Conservation (phyloP, 2,888 invertebrate genomes). For the Platypus cylindrus region DNA sequence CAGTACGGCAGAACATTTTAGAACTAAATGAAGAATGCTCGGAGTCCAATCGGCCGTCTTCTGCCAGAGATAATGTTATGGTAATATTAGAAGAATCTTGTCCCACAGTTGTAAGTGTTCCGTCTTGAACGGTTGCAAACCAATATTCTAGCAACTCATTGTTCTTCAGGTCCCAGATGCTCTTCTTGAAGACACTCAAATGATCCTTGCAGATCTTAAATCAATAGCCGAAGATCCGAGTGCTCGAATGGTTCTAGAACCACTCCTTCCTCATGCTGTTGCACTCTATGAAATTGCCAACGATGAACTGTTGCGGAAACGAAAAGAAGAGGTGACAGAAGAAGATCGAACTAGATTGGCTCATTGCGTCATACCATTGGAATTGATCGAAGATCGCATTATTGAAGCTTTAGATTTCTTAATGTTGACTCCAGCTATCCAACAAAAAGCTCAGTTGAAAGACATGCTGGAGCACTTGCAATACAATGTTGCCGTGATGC, state of each 20-base stretch:
- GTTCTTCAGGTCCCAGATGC: slow-evolving; percentile 17
- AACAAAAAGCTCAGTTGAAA: slow-evolving; percentile 17
- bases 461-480: slow-evolving; percentile 25
- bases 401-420: slow-evolving; percentile 37
- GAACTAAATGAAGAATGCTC: slow-evolving; percentile 24
- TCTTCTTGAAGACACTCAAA: slow-evolving; percentile 24
- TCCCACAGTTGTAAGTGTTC: slow-evolving; percentile 15
- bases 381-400: slow-evolving; percentile 41
- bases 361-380: slow-evolving; percentile 39
- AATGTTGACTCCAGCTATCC: slow-evolving; percentile 12
- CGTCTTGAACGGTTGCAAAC: too few relatives aligned
- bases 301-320: slow-evolving; percentile 34
- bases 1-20: slow-evolving; percentile 29
- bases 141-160: too few relatives aligned
- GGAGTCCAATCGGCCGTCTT: slow-evolving; percentile 14
- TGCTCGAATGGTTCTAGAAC: slow-evolving; percentile 17
- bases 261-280: slow-evolving; percentile 31
- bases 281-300: slow-evolving; percentile 36
- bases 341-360: slow-evolving; percentile 34
- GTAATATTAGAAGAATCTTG: slow-evolving; percentile 24
- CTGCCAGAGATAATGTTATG: slow-evolving; percentile 19
- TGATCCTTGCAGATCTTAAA: slow-evolving; percentile 17
- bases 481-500: slow-evolving; percentile 28
- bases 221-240: slow-evolving; percentile 16
- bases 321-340: slow-evolving; percentile 36